phyloP scores from a whole-genome alignment of 1,140 invertebrate genomes.

The Drosophila oshimai region DNA sequence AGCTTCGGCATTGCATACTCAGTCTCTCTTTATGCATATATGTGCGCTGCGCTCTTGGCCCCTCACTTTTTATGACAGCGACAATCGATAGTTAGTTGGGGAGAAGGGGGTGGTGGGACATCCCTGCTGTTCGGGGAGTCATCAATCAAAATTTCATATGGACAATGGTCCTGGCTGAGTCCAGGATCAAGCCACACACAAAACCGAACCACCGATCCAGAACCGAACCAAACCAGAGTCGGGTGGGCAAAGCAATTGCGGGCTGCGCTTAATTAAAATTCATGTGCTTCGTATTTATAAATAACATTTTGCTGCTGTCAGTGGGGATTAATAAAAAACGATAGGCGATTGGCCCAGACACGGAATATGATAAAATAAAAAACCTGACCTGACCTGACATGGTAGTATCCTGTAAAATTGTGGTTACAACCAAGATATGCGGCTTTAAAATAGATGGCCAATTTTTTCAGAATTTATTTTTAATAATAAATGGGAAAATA shows the following conservation, averaged over 20 bases:
- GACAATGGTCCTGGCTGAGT: constrained; percentile 41
- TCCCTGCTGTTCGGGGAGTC: constrained; percentile 43
- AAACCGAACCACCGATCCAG: neutral
- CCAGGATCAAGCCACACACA: neutral
- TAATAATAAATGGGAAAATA: no score
- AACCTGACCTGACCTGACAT: neutral
- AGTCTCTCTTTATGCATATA: constrained; percentile 16
- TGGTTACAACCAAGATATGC: neutral
- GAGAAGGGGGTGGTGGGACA: neutral
- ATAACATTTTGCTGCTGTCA: constrained; percentile 40
- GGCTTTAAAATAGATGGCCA: constrained; percentile 1
- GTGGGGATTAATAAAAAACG: constrained; percentile 44
- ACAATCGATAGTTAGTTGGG: constrained; percentile 66
- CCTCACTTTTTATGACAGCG: constrained; percentile 68
- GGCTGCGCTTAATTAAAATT: constrained; percentile 65
- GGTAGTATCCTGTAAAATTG: neutral
- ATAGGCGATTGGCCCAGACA: constrained; percentile 5
- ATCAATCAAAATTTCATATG: constrained; percentile 79
- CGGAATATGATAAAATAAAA: neutral
- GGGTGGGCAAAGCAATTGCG: constrained; percentile 24
- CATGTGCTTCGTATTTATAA: constrained; percentile 61
- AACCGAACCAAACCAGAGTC: neutral
- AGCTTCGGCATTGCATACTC: constrained; percentile 53
- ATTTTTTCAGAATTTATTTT: constrained; percentile 13
- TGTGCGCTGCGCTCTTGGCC: constrained; percentile 44